Base-by-base conservation (phyloP, 2,797 vertebrate species). In the Semaprochilodus insignis region DNA sequence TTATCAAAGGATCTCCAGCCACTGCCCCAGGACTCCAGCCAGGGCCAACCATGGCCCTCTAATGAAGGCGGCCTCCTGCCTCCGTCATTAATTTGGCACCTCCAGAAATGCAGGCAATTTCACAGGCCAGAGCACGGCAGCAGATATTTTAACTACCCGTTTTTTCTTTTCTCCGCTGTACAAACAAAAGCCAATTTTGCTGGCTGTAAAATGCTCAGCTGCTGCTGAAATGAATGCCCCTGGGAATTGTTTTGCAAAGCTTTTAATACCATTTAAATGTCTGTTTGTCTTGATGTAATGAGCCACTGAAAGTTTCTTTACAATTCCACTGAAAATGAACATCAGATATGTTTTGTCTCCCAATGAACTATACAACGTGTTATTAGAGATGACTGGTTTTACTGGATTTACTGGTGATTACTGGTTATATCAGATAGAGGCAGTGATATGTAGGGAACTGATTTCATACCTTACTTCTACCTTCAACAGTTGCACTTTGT, bases 1-100 rank as follows among this genome's bases (percentile, higher is more conserved):
- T 88, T 91, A 95, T 95, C 94, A 95, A 95, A 95, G 94, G 90
- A 91, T 87, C 65, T 88, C 48, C 74, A 77, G 74, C 78, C 78
- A 72, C 62, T 91, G 90, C 94, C 92, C 91, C 91, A 92, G 92
- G 94, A 93, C 90, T 91, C 92, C 92, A 89, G 87, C 90, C 90
- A 87, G 89, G 92, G 90, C 91, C 89, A 91, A 93, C 88, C 78
- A 84, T 90, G 90, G 67, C 57, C 82, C 81, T 81, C 76, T 88
- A 88, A 90, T 88, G 87, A 88, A 83, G 77, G 72, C 21, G 72
- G 78, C 87, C 82, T 80, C 81, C 83, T 81, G 80, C 80, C 83
- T 81, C 65, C 31, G 36, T 74, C 44, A 27, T 83, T 87, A 85
- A 82, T 87, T 82, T 78, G 82, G 66, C 83, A 78, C 83, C 76